These are phyloP conservation scores for Sycophila sp. DNA, from an alignment of 1,140 invertebrate genomes.

Conservation along the genomic window DNA sequence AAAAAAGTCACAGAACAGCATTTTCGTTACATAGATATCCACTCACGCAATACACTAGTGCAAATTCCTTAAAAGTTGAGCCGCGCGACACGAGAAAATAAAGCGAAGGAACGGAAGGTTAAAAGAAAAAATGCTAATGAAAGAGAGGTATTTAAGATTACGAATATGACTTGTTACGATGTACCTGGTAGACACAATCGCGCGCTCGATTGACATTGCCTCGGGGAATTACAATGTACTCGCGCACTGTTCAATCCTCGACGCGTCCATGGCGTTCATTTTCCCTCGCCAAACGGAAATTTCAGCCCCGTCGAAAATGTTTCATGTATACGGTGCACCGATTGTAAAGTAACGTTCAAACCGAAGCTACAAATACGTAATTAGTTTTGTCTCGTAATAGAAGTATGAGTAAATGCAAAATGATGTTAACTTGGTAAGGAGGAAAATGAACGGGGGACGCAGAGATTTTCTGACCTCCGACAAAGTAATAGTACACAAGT, in stretches of 20 bases:
- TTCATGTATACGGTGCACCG: slow-evolving; percentile 32
- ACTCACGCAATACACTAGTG: too few relatives aligned
- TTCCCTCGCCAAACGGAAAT: slow-evolving; percentile 13
- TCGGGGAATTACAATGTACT: slow-evolving; percentile 50
- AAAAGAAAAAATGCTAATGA: slow-evolving; percentile 9
- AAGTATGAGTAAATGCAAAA: slow-evolving; percentile 19
- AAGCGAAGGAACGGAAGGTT: slow-evolving; percentile 1
- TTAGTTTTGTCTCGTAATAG: slow-evolving; percentile 36
- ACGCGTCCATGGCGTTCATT: slow-evolving; percentile 11
- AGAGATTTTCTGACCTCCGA: not conserved
- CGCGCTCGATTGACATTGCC: slow-evolving; percentile 53
- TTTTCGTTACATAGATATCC: slow-evolving; percentile 11
- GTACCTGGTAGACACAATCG: slow-evolving; percentile 62
- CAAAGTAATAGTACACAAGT: not conserved
- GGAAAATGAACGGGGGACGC: slow-evolving; percentile 1
- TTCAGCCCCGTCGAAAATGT: slow-evolving; percentile 1
- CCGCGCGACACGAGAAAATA: slow-evolving; percentile 5
- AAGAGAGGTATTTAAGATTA: slow-evolving; percentile 34
- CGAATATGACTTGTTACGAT: slow-evolving; percentile 53
- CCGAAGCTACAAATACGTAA: slow-evolving; percentile 46
- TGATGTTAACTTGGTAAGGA: slow-evolving; percentile 16
- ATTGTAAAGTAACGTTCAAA: slow-evolving; percentile 34
- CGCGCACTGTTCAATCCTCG: slow-evolving; percentile 18
- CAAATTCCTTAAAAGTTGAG: too few relatives aligned
- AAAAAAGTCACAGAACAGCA: slow-evolving; percentile 1